These are phyloP conservation scores for Linyphia triangularis DNA, from an alignment of 2,888 invertebrate species.

Conservation along the genomic window DNA sequence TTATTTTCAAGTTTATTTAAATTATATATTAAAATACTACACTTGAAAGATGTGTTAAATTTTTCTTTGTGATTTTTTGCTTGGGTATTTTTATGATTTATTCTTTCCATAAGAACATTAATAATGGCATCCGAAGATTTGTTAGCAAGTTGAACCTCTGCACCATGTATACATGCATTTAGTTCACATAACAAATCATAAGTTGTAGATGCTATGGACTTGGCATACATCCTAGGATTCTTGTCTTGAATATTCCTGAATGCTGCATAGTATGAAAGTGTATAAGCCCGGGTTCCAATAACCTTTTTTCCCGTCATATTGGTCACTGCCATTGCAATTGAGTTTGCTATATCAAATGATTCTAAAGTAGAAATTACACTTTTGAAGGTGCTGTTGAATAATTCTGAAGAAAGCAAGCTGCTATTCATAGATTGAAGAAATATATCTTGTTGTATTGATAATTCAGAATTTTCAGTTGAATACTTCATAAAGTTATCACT, in stretches of 20 bases:
- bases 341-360: conserved; percentile 20
- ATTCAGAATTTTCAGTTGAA: background rate
- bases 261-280: conserved; percentile 31
- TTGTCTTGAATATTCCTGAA: conserved; percentile 1
- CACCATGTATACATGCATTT: background rate
- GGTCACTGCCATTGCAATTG: background rate
- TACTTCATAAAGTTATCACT: background rate
- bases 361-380: background rate
- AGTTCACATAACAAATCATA: conserved; percentile 2
- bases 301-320: background rate
- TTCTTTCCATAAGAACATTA: background rate
- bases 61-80: background rate
- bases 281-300: conserved; percentile 19
- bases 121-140: conserved; percentile 20
- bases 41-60: background rate
- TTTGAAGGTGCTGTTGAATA: conserved; percentile 42
- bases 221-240: conserved; percentile 5
- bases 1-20: conserved; percentile 1
- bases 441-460: background rate
- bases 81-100: background rate
- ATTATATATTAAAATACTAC: background rate
- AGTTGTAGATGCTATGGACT: background rate
- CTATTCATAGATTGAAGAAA: background rate
- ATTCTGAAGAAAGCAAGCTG: conserved; percentile 18
- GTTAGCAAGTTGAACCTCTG: background rate